These are phyloP conservation scores for Drosophila kanapiae DNA, from an alignment of 1,140 invertebrate genomes.

Conservation along the genomic window DNA sequence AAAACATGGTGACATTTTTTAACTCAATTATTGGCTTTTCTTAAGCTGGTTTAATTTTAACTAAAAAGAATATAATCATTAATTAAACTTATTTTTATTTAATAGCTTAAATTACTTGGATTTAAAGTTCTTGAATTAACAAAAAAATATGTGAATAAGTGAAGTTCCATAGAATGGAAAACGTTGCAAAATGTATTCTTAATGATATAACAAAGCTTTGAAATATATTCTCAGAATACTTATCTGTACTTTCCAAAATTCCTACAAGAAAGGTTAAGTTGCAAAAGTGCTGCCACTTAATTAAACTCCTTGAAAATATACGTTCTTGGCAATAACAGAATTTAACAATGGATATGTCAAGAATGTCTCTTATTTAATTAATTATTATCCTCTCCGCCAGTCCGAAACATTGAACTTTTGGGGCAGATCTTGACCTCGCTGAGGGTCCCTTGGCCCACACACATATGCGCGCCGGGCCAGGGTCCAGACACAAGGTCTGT, in stretches of 20 bases:
- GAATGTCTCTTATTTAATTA: conserved; percentile 25
- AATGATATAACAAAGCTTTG: accelerated
- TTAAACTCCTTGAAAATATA: neutral
- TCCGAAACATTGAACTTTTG: conserved; percentile 30
- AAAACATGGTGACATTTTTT: neutral
- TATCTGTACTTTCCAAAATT: neutral
- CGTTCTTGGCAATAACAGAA: neutral
- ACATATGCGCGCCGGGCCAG: neutral
- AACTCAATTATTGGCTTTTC: neutral
- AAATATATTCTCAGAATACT: neutral
- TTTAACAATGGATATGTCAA: neutral
- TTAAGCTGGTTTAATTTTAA: neutral
- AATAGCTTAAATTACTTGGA: neutral
- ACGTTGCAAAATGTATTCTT: too few species aligned
- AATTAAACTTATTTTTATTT: neutral
- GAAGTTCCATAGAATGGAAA: too few species aligned
- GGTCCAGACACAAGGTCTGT: conserved; percentile 43
- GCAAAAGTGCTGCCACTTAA: neutral
- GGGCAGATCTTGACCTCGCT: conserved; percentile 34
- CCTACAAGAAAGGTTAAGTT: neutral
- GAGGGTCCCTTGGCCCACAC: conserved; percentile 4
- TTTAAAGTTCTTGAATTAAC: neutral
- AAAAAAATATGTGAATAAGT: too few species aligned
- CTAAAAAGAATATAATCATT: neutral
- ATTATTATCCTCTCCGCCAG: conserved; percentile 7